phyloP scores from a whole-genome alignment of 2,888 invertebrate species.

The Cosmia trapezina region DNA sequence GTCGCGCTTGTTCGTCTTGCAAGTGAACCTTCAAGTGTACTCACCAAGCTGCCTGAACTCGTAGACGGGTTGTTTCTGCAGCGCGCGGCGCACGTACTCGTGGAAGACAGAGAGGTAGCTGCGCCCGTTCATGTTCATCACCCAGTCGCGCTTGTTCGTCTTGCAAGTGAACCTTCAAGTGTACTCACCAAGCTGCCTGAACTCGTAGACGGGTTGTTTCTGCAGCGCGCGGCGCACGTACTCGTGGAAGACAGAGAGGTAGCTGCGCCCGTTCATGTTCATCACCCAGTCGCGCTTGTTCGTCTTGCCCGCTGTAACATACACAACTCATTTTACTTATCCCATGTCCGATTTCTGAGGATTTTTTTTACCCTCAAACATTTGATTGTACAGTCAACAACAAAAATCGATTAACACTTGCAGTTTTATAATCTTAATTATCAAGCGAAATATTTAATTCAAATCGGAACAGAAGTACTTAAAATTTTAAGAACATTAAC shows the following conservation, averaged over 20 bases:
- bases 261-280: slow-evolving; percentile 99
- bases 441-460: too few relatives aligned
- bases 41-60: too few relatives aligned
- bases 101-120: slow-evolving; percentile 98
- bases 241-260: slow-evolving; percentile 98
- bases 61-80: slow-evolving; percentile 98
- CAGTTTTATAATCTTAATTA: too few relatives aligned
- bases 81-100: slow-evolving; percentile 98
- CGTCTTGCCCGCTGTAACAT: slow-evolving; percentile 72
- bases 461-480: too few relatives aligned
- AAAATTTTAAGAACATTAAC: too few relatives aligned
- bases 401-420: too few relatives aligned
- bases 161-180: slow-evolving; percentile 62
- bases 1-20: too few relatives aligned
- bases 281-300: slow-evolving; percentile 97
- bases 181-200: slow-evolving; percentile 94
- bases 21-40: too few relatives aligned
- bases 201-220: slow-evolving; percentile 97
- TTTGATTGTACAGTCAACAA: too few relatives aligned
- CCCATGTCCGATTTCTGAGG: neutral
- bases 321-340: neutral
- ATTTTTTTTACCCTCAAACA: too few relatives aligned
- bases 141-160: slow-evolving; percentile 95
- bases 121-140: slow-evolving; percentile 99
- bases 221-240: slow-evolving; percentile 98